Base-by-base conservation (phyloP, 2,113 vertebrate genomes). In the Excalfactoria chinensis region DNA sequence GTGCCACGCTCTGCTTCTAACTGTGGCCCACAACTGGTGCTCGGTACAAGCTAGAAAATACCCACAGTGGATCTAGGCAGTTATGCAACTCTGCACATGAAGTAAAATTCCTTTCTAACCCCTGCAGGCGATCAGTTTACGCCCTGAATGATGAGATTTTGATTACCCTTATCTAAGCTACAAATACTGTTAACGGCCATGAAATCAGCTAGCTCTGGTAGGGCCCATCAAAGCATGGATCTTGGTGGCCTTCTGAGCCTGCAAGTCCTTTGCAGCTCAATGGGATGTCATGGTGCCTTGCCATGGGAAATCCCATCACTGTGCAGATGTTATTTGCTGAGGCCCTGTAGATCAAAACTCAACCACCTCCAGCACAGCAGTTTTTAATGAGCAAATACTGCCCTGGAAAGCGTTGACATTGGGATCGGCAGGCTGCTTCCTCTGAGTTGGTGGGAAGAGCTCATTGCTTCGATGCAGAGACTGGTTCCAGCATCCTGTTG, bases 141-240 rank as follows among this genome's bases (percentile, higher is more conserved):
- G 41, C 94, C 94, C 85, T 85, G 89, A 96, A 96, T 96, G 70
- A 94, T 92, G 92, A 79, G 93, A 82, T 90, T 96, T 95, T 96
- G 93, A 96, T 97, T 95, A 59, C 77, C 71, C 90, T 96, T 96
- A 95, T 96, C 95, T 95, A 55, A 84, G 32, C 55, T 95, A 59
- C 88, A 81, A 78, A 93, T 94, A 92, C 82, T 88, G 82, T 25
- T 90, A 77, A 34, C 5, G 25, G 86, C 55, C 1, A 11, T 67
- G 70, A 44, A 92, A 89, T 88, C 60, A 26, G 89, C 91, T 84
- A 44, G 55, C 70, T 62, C 62, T 93, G 91, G 82, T 76, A 28
- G 58, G 84, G 58, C 1, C 49, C n/a, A 12, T 80, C 87, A 77
- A n/a, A 89, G 82, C 22, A 1, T 4, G 7, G 26, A 44, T 26